A percentile compares a stretch with the other conserved stretches of the same genome.
Conservation (phyloP, 1,140 invertebrate species). For the Trichoplusia ni region DNA sequence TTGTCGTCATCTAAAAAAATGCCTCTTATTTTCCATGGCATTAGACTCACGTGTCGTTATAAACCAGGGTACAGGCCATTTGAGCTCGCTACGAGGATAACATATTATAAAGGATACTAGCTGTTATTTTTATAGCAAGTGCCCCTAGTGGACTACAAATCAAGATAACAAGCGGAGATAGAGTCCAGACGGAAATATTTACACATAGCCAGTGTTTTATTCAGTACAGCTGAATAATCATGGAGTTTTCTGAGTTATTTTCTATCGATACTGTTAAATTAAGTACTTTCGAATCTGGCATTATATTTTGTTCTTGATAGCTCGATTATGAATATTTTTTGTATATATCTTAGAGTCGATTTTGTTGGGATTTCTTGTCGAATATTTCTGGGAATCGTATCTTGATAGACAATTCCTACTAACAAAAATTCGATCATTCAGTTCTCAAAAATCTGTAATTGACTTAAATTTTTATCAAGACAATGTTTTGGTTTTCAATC, state of each 20-base stretch:
- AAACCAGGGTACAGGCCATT: constrained; percentile 50
- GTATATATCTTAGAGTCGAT: too few relatives aligned
- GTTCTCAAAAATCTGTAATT: too few relatives aligned
- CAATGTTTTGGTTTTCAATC: too few relatives aligned
- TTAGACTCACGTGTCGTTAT: constrained; percentile 47
- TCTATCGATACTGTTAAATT: too few relatives aligned
- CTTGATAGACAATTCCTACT: too few relatives aligned
- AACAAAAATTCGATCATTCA: too few relatives aligned
- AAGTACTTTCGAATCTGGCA: too few relatives aligned
- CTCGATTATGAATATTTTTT: too few relatives aligned
- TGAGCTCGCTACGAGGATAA: constrained; percentile 45
- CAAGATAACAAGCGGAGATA: constrained; percentile 69
- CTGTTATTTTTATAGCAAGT: constrained; percentile 63
- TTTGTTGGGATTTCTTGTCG: too few relatives aligned
- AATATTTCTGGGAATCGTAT: too few relatives aligned
- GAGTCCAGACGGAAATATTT: constrained; percentile 51
- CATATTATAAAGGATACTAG: constrained; percentile 53
- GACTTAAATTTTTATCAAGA: too few relatives aligned
- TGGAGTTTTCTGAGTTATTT: not conserved
- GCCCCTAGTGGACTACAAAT: constrained; percentile 63
- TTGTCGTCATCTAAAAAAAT: constrained; percentile 38
- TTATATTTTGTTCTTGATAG: too few relatives aligned
- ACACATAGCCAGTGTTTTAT: constrained; percentile 44
- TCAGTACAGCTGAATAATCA: constrained; percentile 27
- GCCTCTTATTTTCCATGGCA: constrained; percentile 34